These are phyloP conservation scores for Trypoxylon attenuatum DNA, from an alignment of 2,888 invertebrate genomes.

Conservation along the genomic window DNA sequence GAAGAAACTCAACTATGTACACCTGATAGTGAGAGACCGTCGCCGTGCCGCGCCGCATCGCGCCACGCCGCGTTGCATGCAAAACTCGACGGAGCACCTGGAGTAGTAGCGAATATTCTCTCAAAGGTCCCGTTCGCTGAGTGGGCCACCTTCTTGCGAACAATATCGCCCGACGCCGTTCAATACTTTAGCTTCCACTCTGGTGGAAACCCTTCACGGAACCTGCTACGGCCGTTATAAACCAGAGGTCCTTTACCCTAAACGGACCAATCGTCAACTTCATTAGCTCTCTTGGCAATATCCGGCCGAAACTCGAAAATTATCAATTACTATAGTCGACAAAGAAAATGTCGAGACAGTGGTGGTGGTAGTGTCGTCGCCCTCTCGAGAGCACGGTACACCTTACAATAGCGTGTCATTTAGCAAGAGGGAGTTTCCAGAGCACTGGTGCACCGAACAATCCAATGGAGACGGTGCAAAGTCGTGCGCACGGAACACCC, in stretches of 20 bases:
- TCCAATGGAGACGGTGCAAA: not conserved
- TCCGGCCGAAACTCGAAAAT: not conserved
- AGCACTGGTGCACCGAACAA: not conserved
- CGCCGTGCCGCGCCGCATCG: not conserved
- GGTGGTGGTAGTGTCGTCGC: no score
- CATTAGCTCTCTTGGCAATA: not conserved
- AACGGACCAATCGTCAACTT: no score
- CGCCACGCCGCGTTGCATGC: not conserved
- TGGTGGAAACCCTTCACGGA: no score
- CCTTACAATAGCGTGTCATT: not conserved
- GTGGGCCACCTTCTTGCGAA: not conserved
- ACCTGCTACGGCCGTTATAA: no score
- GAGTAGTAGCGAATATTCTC: not conserved
- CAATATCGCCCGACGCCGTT: not conserved
- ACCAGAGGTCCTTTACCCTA: no score
- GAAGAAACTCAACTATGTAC: slow-evolving; percentile 35
- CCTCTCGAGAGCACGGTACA: not conserved
- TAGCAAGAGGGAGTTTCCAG: not conserved
- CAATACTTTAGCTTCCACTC: no score
- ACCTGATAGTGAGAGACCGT: not conserved
- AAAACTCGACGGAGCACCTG: not conserved
- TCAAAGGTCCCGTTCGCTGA: not conserved
- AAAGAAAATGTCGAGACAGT: not conserved
- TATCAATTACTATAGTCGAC: not conserved
- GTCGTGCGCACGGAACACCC: not conserved